Base-by-base conservation (phyloP, 2,113 vertebrate species). In the Orientallactaga bullata region DNA sequence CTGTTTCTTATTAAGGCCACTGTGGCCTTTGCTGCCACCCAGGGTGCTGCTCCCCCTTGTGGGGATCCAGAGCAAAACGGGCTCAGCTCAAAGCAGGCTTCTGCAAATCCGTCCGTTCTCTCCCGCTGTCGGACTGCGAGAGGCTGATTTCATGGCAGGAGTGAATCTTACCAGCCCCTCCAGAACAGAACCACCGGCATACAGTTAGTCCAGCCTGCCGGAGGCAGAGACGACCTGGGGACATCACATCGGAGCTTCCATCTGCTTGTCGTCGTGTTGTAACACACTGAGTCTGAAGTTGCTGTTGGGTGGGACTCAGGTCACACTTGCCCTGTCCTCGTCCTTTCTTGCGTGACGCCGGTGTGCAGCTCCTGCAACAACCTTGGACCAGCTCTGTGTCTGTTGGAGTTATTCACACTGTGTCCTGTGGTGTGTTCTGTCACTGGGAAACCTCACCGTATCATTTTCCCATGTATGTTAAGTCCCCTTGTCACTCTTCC, bases 1-100 rank as follows among this genome's bases (percentile, higher is more conserved):
- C 63, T 78, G 86, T 96, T 97, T 94, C 51, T 72, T 66, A 85
- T 95, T 97, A 95, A 51, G 77, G 95, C 95, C 87, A 93, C 90
- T 91, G 83, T 81, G 83, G 82, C 94, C 95, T 63, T n/a, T 87
- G 81, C 92, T 88, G 66, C 58, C 1, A 2, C 66, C 89, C 42
- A 82, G 87, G 13, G 85, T 88, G 66, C 85, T 88, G 71, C 81
- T 87, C 30, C 92, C 93, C 35, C 39, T 93, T 71, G 85, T 85
- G 68, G 90, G 90, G 80, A 47, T 51, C n/a, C 8, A 42, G 90
- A 72, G 26, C 37, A 68, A 90, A 81, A 0, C 12, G 78, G 28
- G 88, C 95, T 86, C 51, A 0, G 0, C 69, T n/a, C 74, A 78
- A 68, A n/a, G 7, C 55, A 7, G 42, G 76, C 72, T 91, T 84